Base-by-base conservation (phyloP, 2,888 invertebrate genomes). In the Neoitamus cyanurus region DNA sequence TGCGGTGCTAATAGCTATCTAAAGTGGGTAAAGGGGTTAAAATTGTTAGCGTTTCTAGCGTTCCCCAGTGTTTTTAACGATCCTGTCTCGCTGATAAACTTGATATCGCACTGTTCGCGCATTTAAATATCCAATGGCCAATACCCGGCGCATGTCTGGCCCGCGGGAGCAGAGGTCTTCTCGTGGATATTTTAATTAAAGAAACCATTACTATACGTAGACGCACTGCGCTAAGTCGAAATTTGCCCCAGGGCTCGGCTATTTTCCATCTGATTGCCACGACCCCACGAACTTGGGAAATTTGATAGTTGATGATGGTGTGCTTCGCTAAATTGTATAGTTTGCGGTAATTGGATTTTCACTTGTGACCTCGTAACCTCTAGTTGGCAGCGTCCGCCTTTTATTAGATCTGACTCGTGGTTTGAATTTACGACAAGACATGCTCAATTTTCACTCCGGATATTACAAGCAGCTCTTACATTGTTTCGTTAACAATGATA, bases 11-110 rank as follows among this genome's bases (percentile, higher is more conserved):
- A 69, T 69, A 34, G 37, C 68, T 25, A 36, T 80, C 30, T 68
- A 15, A 82, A 82, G 82, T 82, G 69, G 82, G 82, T 82, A 82
- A 82, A 58, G 82, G 69, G 82, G 82, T 69, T 82, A 82, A 78
- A 48, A 78, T 58, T 78, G 78, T 78, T 78, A 48, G 48, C 78
- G 78, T 78, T 70, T 31, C 48, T 2, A 48, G 5, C 48, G 48
- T 48, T 78, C 77, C 28, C 31, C 28, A 11, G 6, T 48, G 48
- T 31, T 31, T 78, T 42, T 31, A 48, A 58, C 48, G 78, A 78
- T 78, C n/a, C 31, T 58, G 30, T n/a, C 31, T 15, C n/a, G 30
- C 48, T 78, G 78, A 78, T 78, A 78, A 78, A 48, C 48, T 78
- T 78, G 48, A 78, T 58, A 78, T 36, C 20, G 73, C 15, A 15